Evolutionary conservation across 2,888 invertebrate genomes (phyloP).

Genomic region (Abscondita cerata): DNA sequence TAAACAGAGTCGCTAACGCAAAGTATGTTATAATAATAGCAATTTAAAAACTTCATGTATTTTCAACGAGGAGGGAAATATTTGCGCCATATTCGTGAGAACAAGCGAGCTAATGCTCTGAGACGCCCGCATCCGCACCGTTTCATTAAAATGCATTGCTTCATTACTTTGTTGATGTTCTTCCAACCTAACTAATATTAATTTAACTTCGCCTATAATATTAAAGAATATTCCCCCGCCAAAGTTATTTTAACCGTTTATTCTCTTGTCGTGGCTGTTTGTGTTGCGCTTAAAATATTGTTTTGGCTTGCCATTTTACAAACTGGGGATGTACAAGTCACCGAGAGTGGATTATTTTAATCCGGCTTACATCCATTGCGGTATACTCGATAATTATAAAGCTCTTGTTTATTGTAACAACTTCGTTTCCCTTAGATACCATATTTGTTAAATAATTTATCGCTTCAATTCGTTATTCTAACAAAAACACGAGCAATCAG

Average conservation of each 20-base stretch:
- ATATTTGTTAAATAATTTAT: slow-evolving; percentile 4
- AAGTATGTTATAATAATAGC: slow-evolving; percentile 17
- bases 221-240: slow-evolving; percentile 30
- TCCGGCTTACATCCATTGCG: slow-evolving; percentile 26
- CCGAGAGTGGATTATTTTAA: slow-evolving; percentile 21
- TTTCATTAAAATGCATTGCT: slow-evolving; percentile 38
- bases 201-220: slow-evolving; percentile 35
- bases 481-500: background rate
- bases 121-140: slow-evolving; percentile 27
- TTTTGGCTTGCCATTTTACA: slow-evolving; percentile 22
- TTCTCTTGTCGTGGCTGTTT: slow-evolving; percentile 23
- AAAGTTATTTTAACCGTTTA: slow-evolving; percentile 31
- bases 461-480: background rate
- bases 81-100: slow-evolving; percentile 20
- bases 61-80: slow-evolving; percentile 12
- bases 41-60: slow-evolving; percentile 22
- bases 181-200: slow-evolving; percentile 34
- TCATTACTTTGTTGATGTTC: slow-evolving; percentile 36
- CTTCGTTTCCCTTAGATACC: slow-evolving; percentile 12
- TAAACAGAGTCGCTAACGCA: background rate
- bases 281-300: slow-evolving; percentile 18
- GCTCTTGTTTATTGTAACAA: slow-evolving; percentile 22
- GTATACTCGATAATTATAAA: slow-evolving; percentile 26
- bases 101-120: slow-evolving; percentile 14
- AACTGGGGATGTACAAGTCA: slow-evolving; percentile 8